phyloP scores from a whole-genome alignment of 2,888 invertebrate species.

The Cataglyphis albicans region DNA sequence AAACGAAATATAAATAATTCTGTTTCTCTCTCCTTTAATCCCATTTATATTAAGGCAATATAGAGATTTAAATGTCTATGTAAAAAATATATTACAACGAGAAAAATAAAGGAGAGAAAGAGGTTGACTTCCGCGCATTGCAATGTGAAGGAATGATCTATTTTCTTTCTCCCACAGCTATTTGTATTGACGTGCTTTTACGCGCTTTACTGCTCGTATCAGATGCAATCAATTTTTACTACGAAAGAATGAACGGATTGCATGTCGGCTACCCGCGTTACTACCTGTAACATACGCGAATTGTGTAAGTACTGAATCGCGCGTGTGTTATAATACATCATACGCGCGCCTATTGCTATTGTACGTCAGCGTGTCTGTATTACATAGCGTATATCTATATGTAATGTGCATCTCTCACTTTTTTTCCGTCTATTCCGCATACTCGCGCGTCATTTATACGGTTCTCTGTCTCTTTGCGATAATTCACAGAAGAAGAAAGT shows the following conservation, averaged over 20 bases:
- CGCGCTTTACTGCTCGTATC: conserved; percentile 17
- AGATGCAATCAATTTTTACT: conserved; percentile 27
- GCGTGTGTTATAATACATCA: conserved; percentile 20
- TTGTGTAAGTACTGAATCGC: conserved; percentile 66
- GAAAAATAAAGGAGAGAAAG: not conserved
- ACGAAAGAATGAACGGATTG: conserved; percentile 57
- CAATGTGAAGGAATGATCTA: conserved; percentile 34
- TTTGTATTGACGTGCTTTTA: conserved; percentile 37
- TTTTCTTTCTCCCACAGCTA: conserved; percentile 27
- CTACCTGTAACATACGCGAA: conserved; percentile 61
- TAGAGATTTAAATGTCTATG: conserved; percentile 9
- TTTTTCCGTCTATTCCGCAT: conserved; percentile 50
- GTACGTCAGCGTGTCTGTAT: conserved; percentile 58
- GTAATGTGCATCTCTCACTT: conserved; percentile 37
- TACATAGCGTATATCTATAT: conserved; percentile 37
- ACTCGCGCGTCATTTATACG: conserved; percentile 59
- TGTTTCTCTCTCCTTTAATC: not conserved
- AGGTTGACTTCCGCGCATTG: conserved; percentile 29
- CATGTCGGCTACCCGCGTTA: conserved; percentile 43
- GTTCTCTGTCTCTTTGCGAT: conserved; percentile 20
- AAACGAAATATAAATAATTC: not conserved
- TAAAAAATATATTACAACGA: not conserved
- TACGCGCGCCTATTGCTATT: conserved; percentile 52
- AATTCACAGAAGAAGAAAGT: conserved; percentile 17
- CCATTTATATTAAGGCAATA: not conserved